Base-by-base conservation (phyloP, 2,797 vertebrate genomes). In the Harpagifer antarcticus region DNA sequence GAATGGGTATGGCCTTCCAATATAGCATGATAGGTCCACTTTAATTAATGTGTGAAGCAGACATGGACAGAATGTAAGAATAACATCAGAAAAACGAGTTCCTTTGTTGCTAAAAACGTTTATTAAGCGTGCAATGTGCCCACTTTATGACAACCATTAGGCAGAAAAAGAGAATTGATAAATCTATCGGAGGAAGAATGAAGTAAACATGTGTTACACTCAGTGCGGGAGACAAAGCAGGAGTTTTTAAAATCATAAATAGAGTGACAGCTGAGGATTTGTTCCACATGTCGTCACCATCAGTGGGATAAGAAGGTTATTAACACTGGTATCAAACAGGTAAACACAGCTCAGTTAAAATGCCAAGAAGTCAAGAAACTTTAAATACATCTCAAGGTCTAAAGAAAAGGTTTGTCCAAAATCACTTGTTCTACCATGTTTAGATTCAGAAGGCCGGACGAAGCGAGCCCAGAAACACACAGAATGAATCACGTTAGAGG, bases 61-160 rank as follows among this genome's bases (percentile, higher is more conserved):
- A 58, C 15, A 43, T 0, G 1, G 16, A 11, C 9, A 11, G 9
- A 23, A 14, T 50, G 27, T 0, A 43, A 44, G 0, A 74, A 71
- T 14, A 13, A 72, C 5, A 43, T 37, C n/a, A 27, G 16, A 19
- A 40, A 15, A 47, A 62, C 14, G 1, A 3, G 0, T 2, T 9
- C 0, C 0, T 20, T 50, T 54, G 59, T 61, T 59, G 79, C 43
- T 82, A 71, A 66, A 81, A 85, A 53, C 58, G 90, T 64, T 92
- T 92, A 93, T 87, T 93, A 54, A 65, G 59, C 63, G 44, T 85
- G 80, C 72, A 55, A 74, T 83, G 77, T 76, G 10, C 82, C 72
- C 40, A 79, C 60, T 57, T 2, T 40, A 49, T 45, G 64, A 84
- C 58, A 88, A 49, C 67, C 50, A 75, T 74, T n/a, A 55, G 69